Evolutionary conservation across 2,113 vertebrate genomes (phyloP), one percentile per base, ranked within the genome.

Genomic region (Corydoras maculifer): DNA sequence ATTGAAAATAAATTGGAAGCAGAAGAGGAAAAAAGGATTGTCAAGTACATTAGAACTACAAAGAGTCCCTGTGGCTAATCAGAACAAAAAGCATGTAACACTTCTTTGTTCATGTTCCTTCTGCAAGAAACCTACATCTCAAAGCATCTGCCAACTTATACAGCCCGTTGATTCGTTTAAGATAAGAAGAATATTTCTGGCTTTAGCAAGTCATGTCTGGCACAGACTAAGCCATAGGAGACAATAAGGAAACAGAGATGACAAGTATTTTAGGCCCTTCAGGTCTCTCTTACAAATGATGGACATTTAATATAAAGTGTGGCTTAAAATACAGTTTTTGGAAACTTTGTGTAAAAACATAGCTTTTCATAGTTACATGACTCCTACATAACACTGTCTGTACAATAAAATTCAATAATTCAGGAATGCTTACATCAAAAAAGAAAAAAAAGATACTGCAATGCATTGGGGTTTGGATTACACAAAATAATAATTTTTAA

Each of bases 141-240:
- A 62, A 68, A 74, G 58, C 58, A 61, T 62, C 64, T 61, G 64
- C 72, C 65, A 57, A 55, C 65, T 55, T 62, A 49, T 68, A 8
- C 32, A 62, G 32, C 15, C 35, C 65, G 49, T 49, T 74, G 53
- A 11, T 50, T 74, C 65, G 49, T 48, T 67, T 30, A 43, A 67
- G 30, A 73, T 51, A 43, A 73, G 65, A 10, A 8, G 9, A 25
- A 30, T 62, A 30, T 54, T 48, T 53, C 48, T 49, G 65, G 53
- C 35, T 74, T 3, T 32, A 55, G 65, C 50, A 74, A 30, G 65
- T n/a, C 58, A 14, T 57, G 31, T 15, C 72, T 62, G 72, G 57
- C 25, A 48, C 65, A 62, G 14, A 68, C 49, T 29, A 49, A 68
- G 48, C 58, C 30, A 15, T 30, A 30, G 50, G 65, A 60, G 25